A percentile compares a stretch with the other conserved stretches of the same genome.
Evolutionary conservation across 2,888 invertebrate genomes (phyloP).

Genomic region (Himalopsyche tibetana): DNA sequence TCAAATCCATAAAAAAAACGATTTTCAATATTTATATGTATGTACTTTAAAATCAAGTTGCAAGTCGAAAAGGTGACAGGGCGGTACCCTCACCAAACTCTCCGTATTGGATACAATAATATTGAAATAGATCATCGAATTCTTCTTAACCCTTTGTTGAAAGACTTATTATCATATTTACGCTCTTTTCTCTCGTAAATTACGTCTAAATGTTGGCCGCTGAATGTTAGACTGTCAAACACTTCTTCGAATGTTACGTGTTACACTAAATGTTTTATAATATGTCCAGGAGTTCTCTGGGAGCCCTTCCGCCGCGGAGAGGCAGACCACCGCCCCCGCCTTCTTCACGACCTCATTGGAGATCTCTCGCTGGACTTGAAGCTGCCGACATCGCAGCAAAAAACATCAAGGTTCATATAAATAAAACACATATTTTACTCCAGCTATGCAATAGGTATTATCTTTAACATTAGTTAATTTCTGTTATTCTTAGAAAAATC

Average conservation of each 20-base stretch:
- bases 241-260: neutral
- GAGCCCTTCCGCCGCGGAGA: constrained; percentile 60
- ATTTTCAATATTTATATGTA: too few species aligned
- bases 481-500: too few species aligned
- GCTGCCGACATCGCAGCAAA: constrained; percentile 64
- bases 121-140: too few species aligned
- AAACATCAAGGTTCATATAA: constrained; percentile 62
- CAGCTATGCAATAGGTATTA: too few species aligned
- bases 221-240: constrained; percentile 43
- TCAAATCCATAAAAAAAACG: too few species aligned
- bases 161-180: constrained; percentile 3
- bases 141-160: neutral
- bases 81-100: too few species aligned
- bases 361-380: constrained; percentile 63
- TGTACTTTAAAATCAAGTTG: too few species aligned
- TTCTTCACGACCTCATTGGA: constrained; percentile 60
- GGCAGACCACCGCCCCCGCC: constrained; percentile 55
- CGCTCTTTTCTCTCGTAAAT: constrained; percentile 41
- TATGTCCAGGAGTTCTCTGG: constrained; percentile 60
- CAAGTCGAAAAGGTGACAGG: too few species aligned
- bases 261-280: constrained; percentile 16
- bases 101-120: too few species aligned
- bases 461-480: too few species aligned
- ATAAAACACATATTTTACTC: neutral
- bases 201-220: constrained; percentile 27